Percentiles rank a stretch among this genome's conserved stretches.
These are phyloP conservation scores for Himalopsyche japonica DNA, from an alignment of 2,888 invertebrate genomes.

Conservation along the genomic window DNA sequence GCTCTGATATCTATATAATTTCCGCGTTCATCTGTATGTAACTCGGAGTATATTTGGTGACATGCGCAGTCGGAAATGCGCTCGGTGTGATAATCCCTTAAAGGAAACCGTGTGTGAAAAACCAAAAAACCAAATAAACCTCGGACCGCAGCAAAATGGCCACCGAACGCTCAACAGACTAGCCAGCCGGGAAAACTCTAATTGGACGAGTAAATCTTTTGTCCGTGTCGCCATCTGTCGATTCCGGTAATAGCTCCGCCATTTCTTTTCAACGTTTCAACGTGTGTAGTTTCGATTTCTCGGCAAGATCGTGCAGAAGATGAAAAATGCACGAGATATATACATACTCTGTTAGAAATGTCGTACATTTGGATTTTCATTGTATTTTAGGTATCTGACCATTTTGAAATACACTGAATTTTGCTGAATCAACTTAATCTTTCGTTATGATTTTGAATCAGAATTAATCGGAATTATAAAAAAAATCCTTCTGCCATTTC, in stretches of 20 bases:
- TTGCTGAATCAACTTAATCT: too few species aligned
- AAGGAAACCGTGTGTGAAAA: background rate
- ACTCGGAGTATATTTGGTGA: background rate
- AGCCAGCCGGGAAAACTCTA: conserved; percentile 15
- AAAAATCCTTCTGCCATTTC: too few species aligned
- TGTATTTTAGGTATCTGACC: too few species aligned
- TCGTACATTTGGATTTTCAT: background rate
- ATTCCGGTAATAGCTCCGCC: background rate
- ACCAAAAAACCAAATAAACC: background rate
- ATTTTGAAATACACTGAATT: too few species aligned
- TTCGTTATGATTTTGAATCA: too few species aligned
- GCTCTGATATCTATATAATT: too few species aligned
- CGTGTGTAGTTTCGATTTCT: background rate
- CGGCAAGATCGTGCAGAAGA: background rate
- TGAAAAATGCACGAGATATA: background rate
- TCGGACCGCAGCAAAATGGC: background rate
- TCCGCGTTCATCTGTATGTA: background rate
- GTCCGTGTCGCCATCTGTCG: conserved; percentile 23
- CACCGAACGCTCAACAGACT: background rate
- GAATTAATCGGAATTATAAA: too few species aligned
- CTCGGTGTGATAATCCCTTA: background rate
- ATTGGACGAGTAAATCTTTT: conserved; percentile 30
- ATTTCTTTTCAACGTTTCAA: background rate
- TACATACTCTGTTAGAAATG: background rate
- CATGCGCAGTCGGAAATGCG: background rate